Base-by-base conservation (phyloP, 2,113 vertebrate genomes). In the Prinia subflava region DNA sequence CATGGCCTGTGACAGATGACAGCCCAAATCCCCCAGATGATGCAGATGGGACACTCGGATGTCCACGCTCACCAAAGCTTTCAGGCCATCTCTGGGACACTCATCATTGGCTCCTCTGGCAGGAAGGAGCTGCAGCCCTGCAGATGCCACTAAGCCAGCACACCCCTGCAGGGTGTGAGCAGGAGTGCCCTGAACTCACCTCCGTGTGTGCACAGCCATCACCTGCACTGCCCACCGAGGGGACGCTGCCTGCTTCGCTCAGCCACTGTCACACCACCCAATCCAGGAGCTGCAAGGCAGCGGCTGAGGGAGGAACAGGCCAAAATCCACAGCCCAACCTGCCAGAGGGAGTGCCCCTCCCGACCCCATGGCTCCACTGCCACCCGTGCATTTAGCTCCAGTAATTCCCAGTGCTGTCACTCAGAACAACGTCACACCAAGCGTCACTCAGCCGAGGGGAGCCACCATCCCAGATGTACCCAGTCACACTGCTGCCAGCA, bases 141-240 rank as follows among this genome's bases (percentile, higher is more conserved):
- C 33, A 49, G 53, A 39, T 7, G 16, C 4, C 59, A 4, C 37
- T 39, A n/a, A 27, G 0, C 28, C 83, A 41, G 71, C 60, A 60
- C 27, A 49, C 1, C 11, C 4, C 6, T 5, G 42, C 42, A 57
- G 18, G 4, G 15, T 3, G 24, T 23, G 30, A 46, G 23, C 33
- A 46, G 56, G 55, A 18, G 27, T n/a, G 24, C 10, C 20, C 46
- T 20, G 64, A 47, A 33, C 46, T 13, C 15, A 18, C 13, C 49
- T 21, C 7, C 10, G 1, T 10, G 6, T 8, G 39, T 10, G 55
- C 11, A 28, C 55, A 22, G 30, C 1, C 0, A 49, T 6, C 64
- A 11, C 11, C 18, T 2, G 0, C 5, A 8, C 4, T 3, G 0
- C 6, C 73, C 4, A 6, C 2, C 0, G 9, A 53, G 41, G 55